Percentiles rank a stretch among this genome's conserved stretches.
Conservation (phyloP, 2,797 vertebrate species). For the Antennarius maculatus region DNA sequence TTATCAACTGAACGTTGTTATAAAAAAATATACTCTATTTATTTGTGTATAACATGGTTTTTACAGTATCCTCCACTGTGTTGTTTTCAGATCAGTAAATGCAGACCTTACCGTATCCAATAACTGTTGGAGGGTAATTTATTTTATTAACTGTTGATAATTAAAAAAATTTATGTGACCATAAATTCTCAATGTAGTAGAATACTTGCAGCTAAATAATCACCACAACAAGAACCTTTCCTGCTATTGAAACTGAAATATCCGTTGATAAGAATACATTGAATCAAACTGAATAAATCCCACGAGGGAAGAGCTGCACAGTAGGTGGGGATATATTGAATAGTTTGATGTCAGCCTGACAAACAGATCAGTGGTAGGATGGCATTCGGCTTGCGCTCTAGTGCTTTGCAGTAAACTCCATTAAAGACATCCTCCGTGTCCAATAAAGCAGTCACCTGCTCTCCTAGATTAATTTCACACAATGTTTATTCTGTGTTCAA, state of each 20-base stretch:
- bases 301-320: neutral
- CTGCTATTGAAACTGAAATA: neutral
- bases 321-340: neutral
- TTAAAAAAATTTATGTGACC: no score
- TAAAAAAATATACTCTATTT: no score
- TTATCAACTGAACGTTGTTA: neutral
- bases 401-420: neutral
- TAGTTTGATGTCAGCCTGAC: neutral
- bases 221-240: no score
- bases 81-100: constrained; percentile 13
- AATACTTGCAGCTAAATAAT: no score
- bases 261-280: neutral
- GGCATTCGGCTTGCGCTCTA: neutral
- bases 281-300: neutral
- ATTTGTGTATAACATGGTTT: no score
- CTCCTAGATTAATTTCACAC: no score
- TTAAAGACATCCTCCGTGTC: neutral
- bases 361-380: neutral
- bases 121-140: no score
- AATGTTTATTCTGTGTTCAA: neutral
- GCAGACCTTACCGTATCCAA: neutral
- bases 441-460: neutral
- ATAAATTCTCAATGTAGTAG: no score
- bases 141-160: no score
- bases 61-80: neutral